Percentiles rank a stretch among this genome's conserved stretches.
These are phyloP conservation scores for Ferrisia virgata DNA, from an alignment of 2,888 invertebrate genomes.

Conservation along the genomic window DNA sequence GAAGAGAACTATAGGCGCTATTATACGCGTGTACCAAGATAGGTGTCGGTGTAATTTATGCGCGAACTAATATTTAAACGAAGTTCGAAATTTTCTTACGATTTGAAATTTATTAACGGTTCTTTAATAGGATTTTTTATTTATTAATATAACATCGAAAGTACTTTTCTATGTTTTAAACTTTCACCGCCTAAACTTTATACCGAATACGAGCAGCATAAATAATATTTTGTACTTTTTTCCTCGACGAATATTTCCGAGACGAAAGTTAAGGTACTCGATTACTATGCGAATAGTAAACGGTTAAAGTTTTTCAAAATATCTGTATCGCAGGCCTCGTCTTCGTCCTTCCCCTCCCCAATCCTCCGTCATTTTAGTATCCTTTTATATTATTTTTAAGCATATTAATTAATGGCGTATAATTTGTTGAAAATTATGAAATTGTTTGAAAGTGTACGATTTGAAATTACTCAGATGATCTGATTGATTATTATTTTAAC, in stretches of 20 bases:
- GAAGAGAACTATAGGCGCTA: background rate
- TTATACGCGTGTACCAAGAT: too few relatives aligned
- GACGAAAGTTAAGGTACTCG: too few relatives aligned
- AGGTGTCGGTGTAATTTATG: background rate
- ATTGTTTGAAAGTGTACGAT: too few relatives aligned
- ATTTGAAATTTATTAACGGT: constrained; percentile 23
- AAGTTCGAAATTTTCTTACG: constrained; percentile 3
- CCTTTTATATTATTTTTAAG: too few relatives aligned
- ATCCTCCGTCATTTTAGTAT: too few relatives aligned
- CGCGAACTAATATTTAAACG: background rate
- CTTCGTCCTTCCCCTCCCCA: too few relatives aligned
- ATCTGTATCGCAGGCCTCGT: too few relatives aligned
- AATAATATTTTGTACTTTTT: background rate
- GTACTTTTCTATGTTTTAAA: constrained; percentile 21
- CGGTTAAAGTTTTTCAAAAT: background rate
- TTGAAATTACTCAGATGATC: too few relatives aligned
- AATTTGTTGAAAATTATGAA: too few relatives aligned
- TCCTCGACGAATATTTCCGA: background rate
- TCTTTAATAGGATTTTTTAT: constrained; percentile 10
- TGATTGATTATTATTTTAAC: too few relatives aligned
- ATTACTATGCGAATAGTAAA: background rate
- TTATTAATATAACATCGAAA: constrained; percentile 23
- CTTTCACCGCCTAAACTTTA: background rate
- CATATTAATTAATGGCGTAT: too few relatives aligned
- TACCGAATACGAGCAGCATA: background rate